Conservation (phyloP, 1,140 invertebrate species). For the Chymomyza costata region DNA sequence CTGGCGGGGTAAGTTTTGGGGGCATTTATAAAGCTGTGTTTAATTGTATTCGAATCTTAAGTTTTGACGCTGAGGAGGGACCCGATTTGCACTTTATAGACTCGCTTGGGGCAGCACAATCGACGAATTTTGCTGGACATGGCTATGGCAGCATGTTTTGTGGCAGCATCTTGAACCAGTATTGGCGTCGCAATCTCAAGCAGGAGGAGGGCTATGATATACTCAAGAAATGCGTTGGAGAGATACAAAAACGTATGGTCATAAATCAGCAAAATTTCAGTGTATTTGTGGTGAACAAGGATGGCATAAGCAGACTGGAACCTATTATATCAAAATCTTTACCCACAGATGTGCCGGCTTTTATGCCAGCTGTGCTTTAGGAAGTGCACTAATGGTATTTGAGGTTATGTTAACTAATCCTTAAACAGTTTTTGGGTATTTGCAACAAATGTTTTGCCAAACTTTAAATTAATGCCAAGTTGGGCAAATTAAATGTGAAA, state of each 20-base stretch:
- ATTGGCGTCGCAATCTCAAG: slow-evolving; percentile 87
- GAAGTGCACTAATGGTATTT: too few relatives aligned
- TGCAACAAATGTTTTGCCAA: too few relatives aligned
- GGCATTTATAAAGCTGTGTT: too few relatives aligned
- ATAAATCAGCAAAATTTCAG: slow-evolving; percentile 94
- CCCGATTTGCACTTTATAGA: slow-evolving; percentile 90
- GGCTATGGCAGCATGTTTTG: slow-evolving; percentile 97
- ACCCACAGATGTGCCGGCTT: slow-evolving; percentile 53
- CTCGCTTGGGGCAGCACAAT: slow-evolving; percentile 88
- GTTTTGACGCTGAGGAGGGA: slow-evolving; percentile 87
- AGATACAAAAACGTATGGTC: slow-evolving; percentile 93
- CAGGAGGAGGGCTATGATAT: slow-evolving; percentile 88
- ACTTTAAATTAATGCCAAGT: too few relatives aligned
- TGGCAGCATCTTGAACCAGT: slow-evolving; percentile 92
- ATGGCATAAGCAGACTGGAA: slow-evolving; percentile 86
- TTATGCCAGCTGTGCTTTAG: too few relatives aligned
- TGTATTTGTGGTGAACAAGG: slow-evolving; percentile 88
- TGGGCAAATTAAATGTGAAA: not conserved
- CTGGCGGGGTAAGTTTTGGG: slow-evolving; percentile 50
- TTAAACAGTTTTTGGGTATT: too few relatives aligned
- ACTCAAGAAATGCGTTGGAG: slow-evolving; percentile 89
- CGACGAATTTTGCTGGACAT: slow-evolving; percentile 93
- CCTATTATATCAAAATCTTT: slow-evolving; percentile 79
- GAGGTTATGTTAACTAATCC: too few relatives aligned
- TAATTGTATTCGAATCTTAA: slow-evolving; percentile 69